phyloP scores from a whole-genome alignment of 2,113 vertebrate genomes.

The Acinonyx jubatus region DNA sequence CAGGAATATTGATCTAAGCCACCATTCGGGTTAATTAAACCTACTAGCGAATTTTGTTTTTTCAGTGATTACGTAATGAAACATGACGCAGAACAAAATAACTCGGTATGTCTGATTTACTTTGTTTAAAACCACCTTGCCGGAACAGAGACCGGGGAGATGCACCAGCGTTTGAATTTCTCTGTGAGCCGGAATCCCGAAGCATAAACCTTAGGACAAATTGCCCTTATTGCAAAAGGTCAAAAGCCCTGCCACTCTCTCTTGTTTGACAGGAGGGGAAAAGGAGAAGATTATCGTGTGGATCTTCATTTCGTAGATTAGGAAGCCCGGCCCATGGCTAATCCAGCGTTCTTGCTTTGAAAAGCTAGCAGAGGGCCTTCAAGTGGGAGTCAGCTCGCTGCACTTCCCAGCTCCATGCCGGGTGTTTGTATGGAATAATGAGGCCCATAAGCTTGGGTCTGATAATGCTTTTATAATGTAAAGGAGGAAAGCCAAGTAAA shows the following conservation, averaged over 20 bases:
- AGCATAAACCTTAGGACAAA: neutral
- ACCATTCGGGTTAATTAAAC: neutral
- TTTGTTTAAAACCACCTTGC: neutral
- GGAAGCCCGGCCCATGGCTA: constrained; percentile 35
- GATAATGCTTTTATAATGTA: constrained; percentile 61
- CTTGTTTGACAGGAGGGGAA: neutral
- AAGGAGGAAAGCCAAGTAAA: constrained; percentile 53
- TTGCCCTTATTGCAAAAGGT: neutral
- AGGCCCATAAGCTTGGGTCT: constrained; percentile 61
- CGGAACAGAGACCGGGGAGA: neutral
- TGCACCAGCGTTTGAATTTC: neutral
- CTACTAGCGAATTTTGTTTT: neutral
- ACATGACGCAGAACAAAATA: neutral
- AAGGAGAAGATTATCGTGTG: neutral
- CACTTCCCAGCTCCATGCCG: constrained; percentile 24
- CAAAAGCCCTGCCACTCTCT: neutral
- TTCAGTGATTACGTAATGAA: neutral
- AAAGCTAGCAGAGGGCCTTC: neutral
- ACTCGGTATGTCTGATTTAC: neutral
- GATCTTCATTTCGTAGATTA: constrained; percentile 54
- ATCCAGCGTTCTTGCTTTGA: constrained; percentile 10
- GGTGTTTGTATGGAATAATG: constrained; percentile 66
- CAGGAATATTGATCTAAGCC: neutral
- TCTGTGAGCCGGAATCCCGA: neutral
- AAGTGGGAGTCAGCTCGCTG: neutral